Conservation (phyloP, 2,797 vertebrate genomes). For the Vultur gryphus region DNA sequence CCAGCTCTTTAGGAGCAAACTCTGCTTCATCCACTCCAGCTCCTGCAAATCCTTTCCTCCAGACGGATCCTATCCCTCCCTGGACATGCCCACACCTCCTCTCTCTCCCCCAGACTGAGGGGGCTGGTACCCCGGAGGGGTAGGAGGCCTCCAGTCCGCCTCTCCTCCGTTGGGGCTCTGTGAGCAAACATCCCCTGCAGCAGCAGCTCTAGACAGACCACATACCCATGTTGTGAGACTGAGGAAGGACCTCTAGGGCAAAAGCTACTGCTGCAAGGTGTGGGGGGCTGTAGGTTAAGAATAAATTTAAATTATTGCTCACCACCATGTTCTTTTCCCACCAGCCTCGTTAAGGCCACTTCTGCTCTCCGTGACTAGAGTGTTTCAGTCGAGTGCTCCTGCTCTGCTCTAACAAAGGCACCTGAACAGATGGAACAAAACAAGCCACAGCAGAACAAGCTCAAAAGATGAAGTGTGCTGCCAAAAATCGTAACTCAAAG, state of each 20-base stretch:
- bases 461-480: neutral
- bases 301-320: neutral
- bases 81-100: neutral
- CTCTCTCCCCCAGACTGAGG: neutral
- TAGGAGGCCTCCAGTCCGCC: neutral
- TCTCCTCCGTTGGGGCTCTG: neutral
- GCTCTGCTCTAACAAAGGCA: neutral
- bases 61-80: neutral
- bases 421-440: conserved; percentile 36
- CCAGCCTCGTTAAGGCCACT: neutral
- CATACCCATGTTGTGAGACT: fast-evolving
- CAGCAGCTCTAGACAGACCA: neutral
- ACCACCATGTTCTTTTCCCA: neutral
- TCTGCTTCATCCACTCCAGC: neutral
- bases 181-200: neutral
- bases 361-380: neutral
- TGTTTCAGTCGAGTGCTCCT: neutral
- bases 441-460: neutral
- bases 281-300: neutral
- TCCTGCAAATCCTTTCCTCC: neutral
- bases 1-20: neutral
- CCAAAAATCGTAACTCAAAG: neutral
- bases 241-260: neutral
- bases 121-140: neutral
- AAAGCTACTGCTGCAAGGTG: neutral